Evolutionary conservation across 2,888 invertebrate genomes (phyloP).

Genomic region (Flabesymbios commensalis): DNA sequence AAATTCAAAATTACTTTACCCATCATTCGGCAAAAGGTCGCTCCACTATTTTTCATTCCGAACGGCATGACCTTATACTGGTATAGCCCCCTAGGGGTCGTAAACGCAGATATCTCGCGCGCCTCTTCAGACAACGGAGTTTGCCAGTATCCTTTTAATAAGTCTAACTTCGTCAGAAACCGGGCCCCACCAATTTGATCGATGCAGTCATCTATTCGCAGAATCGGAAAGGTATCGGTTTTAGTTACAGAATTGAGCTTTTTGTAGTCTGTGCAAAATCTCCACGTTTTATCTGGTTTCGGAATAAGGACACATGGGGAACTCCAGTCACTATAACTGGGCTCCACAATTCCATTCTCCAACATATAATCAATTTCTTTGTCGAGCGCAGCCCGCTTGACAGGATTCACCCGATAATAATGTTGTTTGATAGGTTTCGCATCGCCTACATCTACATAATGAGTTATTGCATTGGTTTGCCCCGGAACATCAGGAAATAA

Average conservation of each 20-base stretch:
- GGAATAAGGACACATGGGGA: neutral
- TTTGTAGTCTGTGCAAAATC: neutral
- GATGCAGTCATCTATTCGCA: neutral
- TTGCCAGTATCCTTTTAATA: constrained; percentile 2
- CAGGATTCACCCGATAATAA: neutral
- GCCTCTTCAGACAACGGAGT: neutral
- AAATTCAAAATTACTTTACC: neutral
- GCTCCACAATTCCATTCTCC: neutral
- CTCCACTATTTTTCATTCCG: neutral
- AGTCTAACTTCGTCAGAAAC: neutral
- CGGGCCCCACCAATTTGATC: neutral
- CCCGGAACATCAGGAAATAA: neutral
- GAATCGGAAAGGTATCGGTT: neutral
- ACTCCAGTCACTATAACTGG: neutral
- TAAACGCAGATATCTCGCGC: neutral
- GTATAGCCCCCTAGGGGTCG: neutral
- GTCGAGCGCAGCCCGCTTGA: neutral
- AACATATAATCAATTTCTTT: neutral
- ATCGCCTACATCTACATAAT: neutral
- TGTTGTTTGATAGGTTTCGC: neutral
- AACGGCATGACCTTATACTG: constrained; percentile 3
- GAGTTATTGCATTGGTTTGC: neutral
- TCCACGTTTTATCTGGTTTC: neutral
- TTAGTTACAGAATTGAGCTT: neutral
- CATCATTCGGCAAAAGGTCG: constrained; percentile 5